phyloP scores from a whole-genome alignment of 2,797 vertebrate species.

The Tiaroga cobitis region DNA sequence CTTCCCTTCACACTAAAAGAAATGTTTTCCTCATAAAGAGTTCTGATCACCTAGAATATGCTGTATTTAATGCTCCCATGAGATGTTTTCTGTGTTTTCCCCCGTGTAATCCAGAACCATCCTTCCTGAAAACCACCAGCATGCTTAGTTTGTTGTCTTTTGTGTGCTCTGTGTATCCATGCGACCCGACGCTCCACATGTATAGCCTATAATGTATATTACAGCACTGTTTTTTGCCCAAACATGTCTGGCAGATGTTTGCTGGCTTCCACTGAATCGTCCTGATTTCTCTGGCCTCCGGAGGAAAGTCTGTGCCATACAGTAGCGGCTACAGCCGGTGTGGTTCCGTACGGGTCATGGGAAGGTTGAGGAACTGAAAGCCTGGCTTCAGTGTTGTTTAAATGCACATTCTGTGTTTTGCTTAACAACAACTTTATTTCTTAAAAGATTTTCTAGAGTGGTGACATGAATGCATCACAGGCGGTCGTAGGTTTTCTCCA shows the following conservation, averaged over 20 bases:
- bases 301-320: constrained; percentile 80
- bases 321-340: constrained; percentile 73
- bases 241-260: constrained; percentile 80
- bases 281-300: constrained; percentile 74
- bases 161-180: constrained; percentile 50
- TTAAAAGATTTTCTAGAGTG: constrained; percentile 18
- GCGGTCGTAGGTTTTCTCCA: constrained; percentile 64
- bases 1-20: constrained; percentile 40
- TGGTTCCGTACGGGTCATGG: constrained; percentile 77
- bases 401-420: constrained; percentile 20
- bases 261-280: constrained; percentile 73
- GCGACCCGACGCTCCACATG: constrained; percentile 40
- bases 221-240: constrained; percentile 56
- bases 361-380: constrained; percentile 63
- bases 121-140: constrained; percentile 40
- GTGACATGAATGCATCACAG: constrained; percentile 55
- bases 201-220: constrained; percentile 56
- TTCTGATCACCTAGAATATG: constrained; percentile 27
- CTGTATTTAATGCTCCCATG: constrained; percentile 33
- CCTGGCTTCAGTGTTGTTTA: constrained; percentile 52
- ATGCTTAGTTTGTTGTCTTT: constrained; percentile 57
- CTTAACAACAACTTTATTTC: constrained; percentile 29
- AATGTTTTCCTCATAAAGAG: constrained; percentile 42
- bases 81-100: constrained; percentile 40
- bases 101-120: constrained; percentile 50